These are phyloP conservation scores for Fragum whitleyi DNA, from an alignment of 2,888 invertebrate species.

Conservation along the genomic window DNA sequence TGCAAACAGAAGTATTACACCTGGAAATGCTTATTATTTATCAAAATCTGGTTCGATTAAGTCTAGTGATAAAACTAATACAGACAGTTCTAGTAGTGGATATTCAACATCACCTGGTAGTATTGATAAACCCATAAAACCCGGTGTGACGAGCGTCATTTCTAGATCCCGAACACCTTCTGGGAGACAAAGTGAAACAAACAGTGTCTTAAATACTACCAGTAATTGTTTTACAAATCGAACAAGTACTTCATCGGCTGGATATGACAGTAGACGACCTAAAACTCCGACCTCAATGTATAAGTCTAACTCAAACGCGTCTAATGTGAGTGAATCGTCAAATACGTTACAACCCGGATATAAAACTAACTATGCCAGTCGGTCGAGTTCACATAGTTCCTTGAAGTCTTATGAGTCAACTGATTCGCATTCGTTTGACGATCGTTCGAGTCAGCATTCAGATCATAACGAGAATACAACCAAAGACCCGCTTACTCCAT, in stretches of 20 bases:
- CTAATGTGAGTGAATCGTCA: slow-evolving; percentile 45
- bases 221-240: neutral
- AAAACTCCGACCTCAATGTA: slow-evolving; percentile 59
- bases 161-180: slow-evolving; percentile 20
- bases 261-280: slow-evolving; percentile 47
- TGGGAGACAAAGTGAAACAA: neutral
- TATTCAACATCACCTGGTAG: slow-evolving; percentile 47
- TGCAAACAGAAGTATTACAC: slow-evolving; percentile 35
- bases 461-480: slow-evolving; percentile 5
- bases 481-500: slow-evolving; percentile 37
- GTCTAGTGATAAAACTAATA: slow-evolving; percentile 4
- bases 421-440: slow-evolving; percentile 41
- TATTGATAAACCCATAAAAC: slow-evolving; percentile 32
- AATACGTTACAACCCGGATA: slow-evolving; percentile 12
- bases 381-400: slow-evolving; percentile 63
- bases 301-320: slow-evolving; percentile 54
- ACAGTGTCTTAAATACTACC: neutral
- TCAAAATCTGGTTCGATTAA: slow-evolving; percentile 9
- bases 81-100: slow-evolving; percentile 49
- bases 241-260: slow-evolving; percentile 7
- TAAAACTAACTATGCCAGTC: slow-evolving; percentile 26
- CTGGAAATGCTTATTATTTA: slow-evolving; percentile 13
- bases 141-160: slow-evolving; percentile 19
- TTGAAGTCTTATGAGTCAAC: slow-evolving; percentile 56
- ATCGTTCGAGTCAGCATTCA: slow-evolving; percentile 30